These are phyloP conservation scores for Xanthorhoe designata DNA, from an alignment of 2,888 invertebrate species.

Conservation along the genomic window DNA sequence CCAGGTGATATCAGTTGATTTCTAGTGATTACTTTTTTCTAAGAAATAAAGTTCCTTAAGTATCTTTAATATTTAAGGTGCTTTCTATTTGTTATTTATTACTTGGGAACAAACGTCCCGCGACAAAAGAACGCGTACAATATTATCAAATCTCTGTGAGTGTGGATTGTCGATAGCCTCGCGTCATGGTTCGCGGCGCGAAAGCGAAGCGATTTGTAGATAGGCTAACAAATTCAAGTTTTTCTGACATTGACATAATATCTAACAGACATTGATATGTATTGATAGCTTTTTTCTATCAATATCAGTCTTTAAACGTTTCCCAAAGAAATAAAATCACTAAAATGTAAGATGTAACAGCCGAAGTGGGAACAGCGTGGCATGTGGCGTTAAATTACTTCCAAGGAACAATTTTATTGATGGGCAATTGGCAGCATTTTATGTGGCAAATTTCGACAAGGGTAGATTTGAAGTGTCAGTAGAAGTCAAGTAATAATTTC, in stretches of 20 bases:
- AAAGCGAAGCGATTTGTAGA: no score
- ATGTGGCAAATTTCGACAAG: constrained; percentile 2
- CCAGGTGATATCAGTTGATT: background rate
- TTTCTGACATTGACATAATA: background rate
- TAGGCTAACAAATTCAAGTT: no score
- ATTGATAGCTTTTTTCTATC: background rate
- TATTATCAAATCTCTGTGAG: no score
- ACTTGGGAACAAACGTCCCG: no score
- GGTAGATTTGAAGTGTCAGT: background rate
- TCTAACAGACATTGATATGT: background rate
- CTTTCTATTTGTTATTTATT: no score
- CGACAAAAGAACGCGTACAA: no score
- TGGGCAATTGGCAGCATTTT: background rate
- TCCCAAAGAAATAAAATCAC: background rate
- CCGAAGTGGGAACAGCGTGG: background rate
- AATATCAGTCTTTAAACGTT: background rate
- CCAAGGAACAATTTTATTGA: background rate
- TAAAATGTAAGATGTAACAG: background rate
- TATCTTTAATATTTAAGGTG: no score
- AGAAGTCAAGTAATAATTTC: background rate
- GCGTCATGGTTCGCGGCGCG: no score
- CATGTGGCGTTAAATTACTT: background rate
- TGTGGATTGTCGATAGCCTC: no score
- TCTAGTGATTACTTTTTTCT: background rate
- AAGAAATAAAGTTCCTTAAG: background rate